These are phyloP conservation scores for Drosophila gaucha DNA, from an alignment of 2,888 invertebrate species.

Conservation along the genomic window DNA sequence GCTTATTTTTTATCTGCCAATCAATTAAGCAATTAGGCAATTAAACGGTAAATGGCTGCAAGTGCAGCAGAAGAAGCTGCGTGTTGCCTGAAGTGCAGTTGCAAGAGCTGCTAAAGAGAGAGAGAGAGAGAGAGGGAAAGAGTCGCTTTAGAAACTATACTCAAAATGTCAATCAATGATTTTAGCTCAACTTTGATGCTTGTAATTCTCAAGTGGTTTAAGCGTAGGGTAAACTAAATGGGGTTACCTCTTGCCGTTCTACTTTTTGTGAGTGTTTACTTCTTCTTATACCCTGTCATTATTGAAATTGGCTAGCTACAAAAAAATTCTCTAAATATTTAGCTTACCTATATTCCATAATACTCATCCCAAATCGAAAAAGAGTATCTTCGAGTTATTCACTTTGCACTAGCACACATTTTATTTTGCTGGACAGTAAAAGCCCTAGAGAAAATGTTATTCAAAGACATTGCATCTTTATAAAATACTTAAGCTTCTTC, in stretches of 20 bases:
- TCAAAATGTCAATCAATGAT: background rate
- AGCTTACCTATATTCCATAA: no score
- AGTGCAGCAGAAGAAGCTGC: constrained; percentile 13
- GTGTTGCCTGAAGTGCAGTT: constrained; percentile 13
- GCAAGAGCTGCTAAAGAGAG: background rate
- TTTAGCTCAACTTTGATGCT: background rate
- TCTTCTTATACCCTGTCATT: no score
- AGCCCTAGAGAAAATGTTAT: background rate
- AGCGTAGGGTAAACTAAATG: background rate
- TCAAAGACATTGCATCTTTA: no score
- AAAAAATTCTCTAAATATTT: no score
- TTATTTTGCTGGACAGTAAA: background rate
- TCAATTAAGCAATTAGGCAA: constrained; percentile 55
- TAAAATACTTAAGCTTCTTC: no score
- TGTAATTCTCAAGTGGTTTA: background rate
- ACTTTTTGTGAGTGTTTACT: background rate
- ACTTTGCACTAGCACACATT: background rate
- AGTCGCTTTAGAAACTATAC: background rate
- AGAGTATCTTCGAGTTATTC: background rate
- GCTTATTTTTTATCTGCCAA: constrained; percentile 24
- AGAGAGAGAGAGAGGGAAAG: background rate
- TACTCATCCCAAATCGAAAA: no score
- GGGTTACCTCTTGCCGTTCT: no score
- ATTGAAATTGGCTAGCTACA: no score
- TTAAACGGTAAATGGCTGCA: constrained; percentile 14